Percentiles rank a stretch among this genome's conserved stretches.
These are phyloP conservation scores for Agraylea sexmaculata DNA, from an alignment of 1,140 invertebrate species.

Conservation along the genomic window DNA sequence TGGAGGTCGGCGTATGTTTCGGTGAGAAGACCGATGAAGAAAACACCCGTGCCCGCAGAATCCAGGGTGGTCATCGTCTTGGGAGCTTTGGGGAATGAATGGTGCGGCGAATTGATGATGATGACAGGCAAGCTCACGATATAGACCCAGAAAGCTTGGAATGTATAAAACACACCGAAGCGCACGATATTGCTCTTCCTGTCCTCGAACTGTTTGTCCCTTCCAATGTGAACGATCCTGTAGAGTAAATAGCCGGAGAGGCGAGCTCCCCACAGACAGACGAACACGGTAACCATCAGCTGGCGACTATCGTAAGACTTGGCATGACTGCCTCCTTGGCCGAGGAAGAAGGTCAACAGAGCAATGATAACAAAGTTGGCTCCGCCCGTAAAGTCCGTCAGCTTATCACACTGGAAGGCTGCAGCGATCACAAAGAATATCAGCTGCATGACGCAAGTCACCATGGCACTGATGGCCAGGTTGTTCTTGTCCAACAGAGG, in stretches of 20 bases:
- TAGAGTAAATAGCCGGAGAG: conserved; percentile 78
- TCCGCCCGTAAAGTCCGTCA: conserved; percentile 85
- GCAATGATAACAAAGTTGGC: conserved; percentile 84
- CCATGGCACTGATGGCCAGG: conserved; percentile 76
- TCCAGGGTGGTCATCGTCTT: conserved; percentile 76
- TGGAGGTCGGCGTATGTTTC: conserved; percentile 86
- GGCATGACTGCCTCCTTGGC: conserved; percentile 53
- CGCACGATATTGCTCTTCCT: conserved; percentile 72
- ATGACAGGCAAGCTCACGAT: conserved; percentile 83
- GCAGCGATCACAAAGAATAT: conserved; percentile 79
- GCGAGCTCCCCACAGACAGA: conserved; percentile 74
- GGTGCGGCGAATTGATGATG: conserved; percentile 78
- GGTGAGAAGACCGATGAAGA: conserved; percentile 68
- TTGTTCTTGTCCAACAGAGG: conserved; percentile 79
- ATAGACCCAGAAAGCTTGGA: conserved; percentile 91
- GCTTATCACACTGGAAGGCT: conserved; percentile 75
- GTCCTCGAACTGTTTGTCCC: conserved; percentile 84
- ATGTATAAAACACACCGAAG: conserved; percentile 85
- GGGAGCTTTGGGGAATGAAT: conserved; percentile 60
- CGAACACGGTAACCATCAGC: conserved; percentile 74
- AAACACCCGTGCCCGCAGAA: conserved; percentile 72
- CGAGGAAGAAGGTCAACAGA: conserved; percentile 73
- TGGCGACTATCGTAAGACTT: conserved; percentile 77
- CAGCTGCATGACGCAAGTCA: conserved; percentile 76
- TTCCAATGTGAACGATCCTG: conserved; percentile 76